phyloP scores from a whole-genome alignment of 1,140 invertebrate genomes.

The Samia ricini region DNA sequence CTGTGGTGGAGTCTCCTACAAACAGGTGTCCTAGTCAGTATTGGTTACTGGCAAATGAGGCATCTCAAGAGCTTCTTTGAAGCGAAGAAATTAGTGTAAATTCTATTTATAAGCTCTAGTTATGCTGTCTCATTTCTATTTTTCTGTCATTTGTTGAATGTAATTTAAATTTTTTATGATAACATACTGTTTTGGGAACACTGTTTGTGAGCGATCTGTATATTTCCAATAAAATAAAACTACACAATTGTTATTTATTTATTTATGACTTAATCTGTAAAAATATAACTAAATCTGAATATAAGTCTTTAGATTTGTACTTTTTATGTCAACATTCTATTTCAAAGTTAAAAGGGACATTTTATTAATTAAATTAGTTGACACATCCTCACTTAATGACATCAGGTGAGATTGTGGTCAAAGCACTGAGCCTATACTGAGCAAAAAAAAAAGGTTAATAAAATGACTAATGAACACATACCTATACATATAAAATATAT shows the following conservation, averaged over 20 bases:
- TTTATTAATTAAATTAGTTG: no score
- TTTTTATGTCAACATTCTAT: no score
- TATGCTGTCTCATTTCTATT: conserved; percentile 11
- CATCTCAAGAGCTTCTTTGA: conserved; percentile 99
- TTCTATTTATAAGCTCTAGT: conserved; percentile 17
- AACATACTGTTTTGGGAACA: neutral
- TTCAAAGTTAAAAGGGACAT: no score
- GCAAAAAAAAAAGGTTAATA: no score
- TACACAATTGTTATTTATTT: conserved; percentile 29
- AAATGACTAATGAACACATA: no score
- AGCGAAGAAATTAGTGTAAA: conserved; percentile 98
- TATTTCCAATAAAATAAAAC: conserved; percentile 46
- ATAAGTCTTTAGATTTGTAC: no score
- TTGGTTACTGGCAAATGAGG: conserved; percentile 99
- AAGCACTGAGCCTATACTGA: no score
- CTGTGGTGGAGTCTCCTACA: conserved; percentile 99
- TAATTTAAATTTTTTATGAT: conserved; percentile 17
- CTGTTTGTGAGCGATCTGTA: conserved; percentile 47
- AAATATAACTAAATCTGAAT: no score
- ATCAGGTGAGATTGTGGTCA: no score
- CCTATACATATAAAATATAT: no score
- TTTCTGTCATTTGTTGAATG: conserved; percentile 13
- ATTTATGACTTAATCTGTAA: conserved; percentile 20
- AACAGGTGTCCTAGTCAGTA: conserved; percentile 91
- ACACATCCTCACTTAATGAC: no score